Evolutionary conservation across 2,797 vertebrate species (phyloP).

Genomic region (Bothrops alternatus): DNA sequence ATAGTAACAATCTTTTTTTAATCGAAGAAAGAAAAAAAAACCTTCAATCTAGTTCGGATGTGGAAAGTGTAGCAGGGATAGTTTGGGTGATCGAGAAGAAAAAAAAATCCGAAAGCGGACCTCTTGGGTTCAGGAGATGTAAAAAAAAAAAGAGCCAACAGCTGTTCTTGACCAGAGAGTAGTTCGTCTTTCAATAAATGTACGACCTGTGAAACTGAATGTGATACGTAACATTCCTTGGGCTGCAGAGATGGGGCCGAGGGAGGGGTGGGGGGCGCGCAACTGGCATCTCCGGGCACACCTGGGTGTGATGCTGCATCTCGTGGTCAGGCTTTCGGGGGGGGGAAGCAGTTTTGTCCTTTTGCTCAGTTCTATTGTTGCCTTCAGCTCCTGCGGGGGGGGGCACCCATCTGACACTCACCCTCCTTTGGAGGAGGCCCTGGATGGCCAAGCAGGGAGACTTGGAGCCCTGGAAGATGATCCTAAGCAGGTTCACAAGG

Average conservation of each 20-base stretch:
- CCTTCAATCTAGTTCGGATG: slow-evolving; percentile 89
- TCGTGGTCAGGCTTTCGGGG: slow-evolving; percentile 64
- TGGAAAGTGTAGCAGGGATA: slow-evolving; percentile 87
- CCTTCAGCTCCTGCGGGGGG: slow-evolving; percentile 56
- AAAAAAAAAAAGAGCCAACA: slow-evolving; percentile 58
- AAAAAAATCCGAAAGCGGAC: slow-evolving; percentile 35
- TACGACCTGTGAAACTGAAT: slow-evolving; percentile 41
- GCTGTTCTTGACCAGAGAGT: slow-evolving; percentile 54
- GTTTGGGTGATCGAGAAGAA: slow-evolving; percentile 66
- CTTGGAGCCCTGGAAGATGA: neutral
- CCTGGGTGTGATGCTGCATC: slow-evolving; percentile 49
- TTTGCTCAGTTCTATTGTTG: slow-evolving; percentile 53
- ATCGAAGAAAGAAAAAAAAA: slow-evolving; percentile 62
- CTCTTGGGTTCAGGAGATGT: slow-evolving; percentile 68
- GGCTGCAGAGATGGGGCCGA: slow-evolving; percentile 50
- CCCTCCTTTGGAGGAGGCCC: slow-evolving; percentile 1
- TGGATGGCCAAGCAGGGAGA: slow-evolving; percentile 23
- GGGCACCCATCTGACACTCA: slow-evolving; percentile 17
- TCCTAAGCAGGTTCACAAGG: neutral
- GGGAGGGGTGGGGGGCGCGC: slow-evolving; percentile 30
- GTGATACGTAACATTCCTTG: slow-evolving; percentile 65
- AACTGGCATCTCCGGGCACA: slow-evolving; percentile 26
- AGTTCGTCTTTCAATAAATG: slow-evolving; percentile 66
- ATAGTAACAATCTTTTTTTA: slow-evolving; percentile 81
- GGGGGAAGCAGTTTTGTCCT: slow-evolving; percentile 66